phyloP scores from a whole-genome alignment of 2,113 vertebrate genomes.

The Perca fluviatilis region DNA sequence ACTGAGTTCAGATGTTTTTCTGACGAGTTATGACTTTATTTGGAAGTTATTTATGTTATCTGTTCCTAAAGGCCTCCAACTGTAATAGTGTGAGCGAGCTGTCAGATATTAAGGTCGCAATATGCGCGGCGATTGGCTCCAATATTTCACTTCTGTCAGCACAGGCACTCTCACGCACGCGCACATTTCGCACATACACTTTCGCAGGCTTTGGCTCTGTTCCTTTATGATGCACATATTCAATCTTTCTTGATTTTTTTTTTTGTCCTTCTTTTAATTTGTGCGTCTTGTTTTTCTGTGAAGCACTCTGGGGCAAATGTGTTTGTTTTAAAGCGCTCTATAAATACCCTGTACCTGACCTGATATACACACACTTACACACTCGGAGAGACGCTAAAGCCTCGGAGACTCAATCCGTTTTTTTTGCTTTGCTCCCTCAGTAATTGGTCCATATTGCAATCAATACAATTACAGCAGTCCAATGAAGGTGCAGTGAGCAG shows the following conservation, averaged over 20 bases:
- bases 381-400: conserved; percentile 25
- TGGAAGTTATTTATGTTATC: conserved; percentile 40
- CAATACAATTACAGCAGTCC: conserved; percentile 71
- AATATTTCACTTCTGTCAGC: conserved; percentile 54
- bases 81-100: conserved; percentile 25
- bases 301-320: conserved; percentile 35
- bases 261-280: conserved; percentile 57
- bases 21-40: conserved; percentile 48
- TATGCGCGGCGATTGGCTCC: conserved; percentile 30
- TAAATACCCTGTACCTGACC: conserved; percentile 57
- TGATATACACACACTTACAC: conserved; percentile 10
- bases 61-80: conserved; percentile 36
- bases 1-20: background rate
- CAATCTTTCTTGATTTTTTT: conserved; percentile 16
- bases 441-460: conserved; percentile 75
- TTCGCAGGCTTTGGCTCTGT: conserved; percentile 13
- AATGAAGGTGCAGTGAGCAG: conserved; percentile 60
- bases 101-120: conserved; percentile 50
- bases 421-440: conserved; percentile 55
- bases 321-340: conserved; percentile 23
- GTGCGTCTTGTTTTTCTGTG: conserved; percentile 44
- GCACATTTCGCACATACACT: conserved; percentile 8
- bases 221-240: conserved; percentile 49
- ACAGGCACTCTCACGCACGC: background rate
- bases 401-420: conserved; percentile 50